Evolutionary conservation across 1,140 invertebrate species (phyloP).

Genomic region (Maniola jurtina): DNA sequence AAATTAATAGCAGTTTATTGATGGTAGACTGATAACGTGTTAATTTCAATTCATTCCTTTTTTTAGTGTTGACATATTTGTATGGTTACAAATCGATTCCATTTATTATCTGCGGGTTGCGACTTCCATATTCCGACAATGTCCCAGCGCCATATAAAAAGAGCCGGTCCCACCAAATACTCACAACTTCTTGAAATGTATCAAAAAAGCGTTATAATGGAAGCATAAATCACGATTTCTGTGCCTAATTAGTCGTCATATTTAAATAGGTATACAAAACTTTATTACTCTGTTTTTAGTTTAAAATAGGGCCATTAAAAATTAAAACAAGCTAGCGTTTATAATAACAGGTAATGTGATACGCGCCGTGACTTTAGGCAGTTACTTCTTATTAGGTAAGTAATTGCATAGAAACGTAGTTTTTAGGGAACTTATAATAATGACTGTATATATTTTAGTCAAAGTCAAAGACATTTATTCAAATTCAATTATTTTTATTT

Average conservation of each 20-base stretch:
- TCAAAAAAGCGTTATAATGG: slow-evolving; percentile 31
- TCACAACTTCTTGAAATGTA: slow-evolving; percentile 22
- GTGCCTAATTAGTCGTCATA: slow-evolving; percentile 24
- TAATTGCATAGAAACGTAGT: too few species aligned
- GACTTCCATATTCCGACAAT: slow-evolving; percentile 28
- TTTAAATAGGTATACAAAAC: slow-evolving; percentile 25
- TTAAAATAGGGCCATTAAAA: slow-evolving; percentile 18
- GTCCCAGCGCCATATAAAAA: slow-evolving; percentile 23
- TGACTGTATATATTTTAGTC: too few species aligned
- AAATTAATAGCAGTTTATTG: too few species aligned
- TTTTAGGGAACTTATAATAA: too few species aligned
- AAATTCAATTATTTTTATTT: too few species aligned
- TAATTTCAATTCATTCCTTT: too few species aligned
- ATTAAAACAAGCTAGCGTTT: slow-evolving; percentile 5
- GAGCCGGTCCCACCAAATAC: slow-evolving; percentile 26
- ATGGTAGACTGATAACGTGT: too few species aligned
- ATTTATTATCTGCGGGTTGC: slow-evolving; percentile 19
- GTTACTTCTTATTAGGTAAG: not conserved
- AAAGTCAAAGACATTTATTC: too few species aligned
- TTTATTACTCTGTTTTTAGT: slow-evolving; percentile 25
- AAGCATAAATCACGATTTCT: slow-evolving; percentile 28
- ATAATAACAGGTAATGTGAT: slow-evolving; percentile 2
- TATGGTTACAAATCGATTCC: slow-evolving; percentile 20
- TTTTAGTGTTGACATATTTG: not conserved
- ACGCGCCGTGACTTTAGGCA: slow-evolving; percentile 3